Percentiles rank a stretch among this genome's conserved stretches.
Evolutionary conservation across 1,140 invertebrate species (phyloP).

Genomic region (Diprion similis): DNA sequence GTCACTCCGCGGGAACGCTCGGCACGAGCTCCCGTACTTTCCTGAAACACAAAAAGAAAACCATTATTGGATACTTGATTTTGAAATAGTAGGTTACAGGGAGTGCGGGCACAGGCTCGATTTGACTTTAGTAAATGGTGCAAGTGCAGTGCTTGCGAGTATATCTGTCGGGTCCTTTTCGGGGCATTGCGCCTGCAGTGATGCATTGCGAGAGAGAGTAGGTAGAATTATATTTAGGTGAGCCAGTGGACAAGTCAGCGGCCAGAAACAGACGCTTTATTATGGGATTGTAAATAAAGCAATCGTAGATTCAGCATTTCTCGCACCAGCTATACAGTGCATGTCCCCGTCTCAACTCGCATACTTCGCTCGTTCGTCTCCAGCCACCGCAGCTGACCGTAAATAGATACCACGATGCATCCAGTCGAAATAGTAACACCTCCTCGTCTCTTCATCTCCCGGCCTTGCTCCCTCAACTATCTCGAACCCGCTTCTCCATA

Average conservation of each 20-base stretch:
- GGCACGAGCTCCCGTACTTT: conserved; percentile 8
- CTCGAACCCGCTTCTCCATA: neutral
- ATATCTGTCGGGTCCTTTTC: too few species aligned
- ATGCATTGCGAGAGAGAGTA: too few species aligned
- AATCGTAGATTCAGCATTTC: conserved; percentile 2
- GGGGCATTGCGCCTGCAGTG: too few species aligned
- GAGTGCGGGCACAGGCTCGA: too few species aligned
- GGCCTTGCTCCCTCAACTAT: neutral
- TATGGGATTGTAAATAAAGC: conserved; percentile 3
- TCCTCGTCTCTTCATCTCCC: neutral
- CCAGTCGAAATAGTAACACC: neutral
- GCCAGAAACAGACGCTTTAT: neutral
- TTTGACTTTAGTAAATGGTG: too few species aligned
- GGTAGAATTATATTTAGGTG: too few species aligned
- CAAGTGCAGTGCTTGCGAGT: too few species aligned
- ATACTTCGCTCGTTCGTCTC: neutral
- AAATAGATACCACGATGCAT: conserved; percentile 1
- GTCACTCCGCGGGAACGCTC: conserved; percentile 12
- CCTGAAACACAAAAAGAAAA: neutral
- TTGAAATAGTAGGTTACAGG: too few species aligned
- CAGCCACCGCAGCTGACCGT: neutral
- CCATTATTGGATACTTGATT: too few species aligned
- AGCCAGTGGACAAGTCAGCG: neutral
- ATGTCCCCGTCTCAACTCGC: neutral
- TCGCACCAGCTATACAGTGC: neutral